Evolutionary conservation across 2,888 invertebrate genomes (phyloP).

Genomic region (Pollenia angustigena): DNA sequence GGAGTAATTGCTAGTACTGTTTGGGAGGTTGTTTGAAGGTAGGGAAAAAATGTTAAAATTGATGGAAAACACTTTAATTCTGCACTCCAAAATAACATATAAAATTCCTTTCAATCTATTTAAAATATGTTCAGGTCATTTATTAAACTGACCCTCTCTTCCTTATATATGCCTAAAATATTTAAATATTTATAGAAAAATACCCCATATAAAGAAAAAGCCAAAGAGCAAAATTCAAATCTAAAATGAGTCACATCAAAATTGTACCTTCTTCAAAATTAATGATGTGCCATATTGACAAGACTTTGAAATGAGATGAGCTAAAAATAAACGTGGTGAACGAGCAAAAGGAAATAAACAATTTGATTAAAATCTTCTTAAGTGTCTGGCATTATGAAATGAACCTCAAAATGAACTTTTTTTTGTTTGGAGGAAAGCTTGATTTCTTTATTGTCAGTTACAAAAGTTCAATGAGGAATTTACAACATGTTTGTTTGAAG

Average conservation of each 20-base stretch:
- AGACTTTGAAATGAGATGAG: constrained; percentile 58
- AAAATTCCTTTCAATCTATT: no score
- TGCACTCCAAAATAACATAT: no score
- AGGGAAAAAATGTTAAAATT: no score
- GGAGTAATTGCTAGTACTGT: no score
- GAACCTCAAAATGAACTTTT: constrained; percentile 71
- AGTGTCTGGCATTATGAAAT: constrained; percentile 64
- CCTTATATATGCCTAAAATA: neutral
- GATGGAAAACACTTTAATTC: no score
- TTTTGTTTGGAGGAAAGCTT: constrained; percentile 46
- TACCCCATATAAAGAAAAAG: constrained; percentile 40
- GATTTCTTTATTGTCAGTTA: constrained; percentile 66
- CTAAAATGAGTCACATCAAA: constrained; percentile 29
- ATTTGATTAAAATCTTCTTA: constrained; percentile 68
- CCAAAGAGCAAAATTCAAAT: constrained; percentile 13
- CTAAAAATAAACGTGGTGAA: constrained; percentile 20
- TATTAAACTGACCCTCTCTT: constrained; percentile 53
- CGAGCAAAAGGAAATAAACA: constrained; percentile 47
- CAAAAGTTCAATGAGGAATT: constrained; percentile 12
- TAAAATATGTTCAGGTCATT: constrained; percentile 36
- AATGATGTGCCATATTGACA: constrained; percentile 75
- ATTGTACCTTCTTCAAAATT: constrained; percentile 71
- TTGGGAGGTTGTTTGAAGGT: no score
- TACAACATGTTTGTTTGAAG: constrained; percentile 65
- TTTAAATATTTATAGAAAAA: constrained; percentile 67